Percentiles rank a stretch among this genome's conserved stretches.
Evolutionary conservation across 2,797 vertebrate species (phyloP).

Genomic region (Pipistrellus pygmaeus): DNA sequence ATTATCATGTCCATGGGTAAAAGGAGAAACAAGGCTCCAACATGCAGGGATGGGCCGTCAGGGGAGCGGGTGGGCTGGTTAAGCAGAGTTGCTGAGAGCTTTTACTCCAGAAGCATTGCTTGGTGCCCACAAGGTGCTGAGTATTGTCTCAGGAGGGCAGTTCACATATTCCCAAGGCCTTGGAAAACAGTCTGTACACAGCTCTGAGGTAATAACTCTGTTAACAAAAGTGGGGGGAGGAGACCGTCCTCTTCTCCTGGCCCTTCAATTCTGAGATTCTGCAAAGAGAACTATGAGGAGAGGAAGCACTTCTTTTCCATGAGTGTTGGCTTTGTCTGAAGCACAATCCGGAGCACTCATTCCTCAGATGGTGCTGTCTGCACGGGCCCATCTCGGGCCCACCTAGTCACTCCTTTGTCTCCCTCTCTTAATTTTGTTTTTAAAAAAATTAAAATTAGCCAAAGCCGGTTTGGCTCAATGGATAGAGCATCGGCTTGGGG

Average conservation of each 20-base stretch:
- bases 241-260: background rate
- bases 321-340: background rate
- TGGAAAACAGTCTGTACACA: background rate
- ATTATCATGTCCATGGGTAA: background rate
- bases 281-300: background rate
- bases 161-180: background rate
- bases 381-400: accelerated
- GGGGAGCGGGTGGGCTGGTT: background rate
- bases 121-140: accelerated
- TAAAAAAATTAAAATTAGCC: background rate
- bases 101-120: background rate
- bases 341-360: background rate
- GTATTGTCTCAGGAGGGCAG: background rate
- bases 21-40: background rate
- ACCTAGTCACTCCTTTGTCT: background rate
- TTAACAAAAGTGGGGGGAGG: background rate
- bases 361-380: background rate
- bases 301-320: background rate
- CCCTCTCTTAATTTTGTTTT: background rate
- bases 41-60: accelerated
- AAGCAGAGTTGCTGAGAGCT: too few species aligned
- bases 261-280: background rate
- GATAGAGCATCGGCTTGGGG: too few species aligned
- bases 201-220: background rate
- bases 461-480: too few species aligned